Evolutionary conservation across 2,113 vertebrate species (phyloP).

Genomic region (Bos indicus): DNA sequence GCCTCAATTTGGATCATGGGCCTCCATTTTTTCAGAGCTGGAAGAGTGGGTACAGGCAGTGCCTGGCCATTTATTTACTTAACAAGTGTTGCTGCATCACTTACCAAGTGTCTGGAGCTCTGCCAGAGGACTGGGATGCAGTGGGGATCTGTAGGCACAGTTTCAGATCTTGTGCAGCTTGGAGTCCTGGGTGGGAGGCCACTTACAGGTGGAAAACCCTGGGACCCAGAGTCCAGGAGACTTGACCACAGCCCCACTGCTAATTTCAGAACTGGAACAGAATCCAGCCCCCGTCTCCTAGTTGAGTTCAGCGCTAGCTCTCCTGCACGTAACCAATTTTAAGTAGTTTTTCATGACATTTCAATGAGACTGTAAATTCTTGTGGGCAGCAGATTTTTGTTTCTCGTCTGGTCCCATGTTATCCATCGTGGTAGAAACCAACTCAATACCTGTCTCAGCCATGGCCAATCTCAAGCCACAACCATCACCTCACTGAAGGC

Average conservation of each 20-base stretch:
- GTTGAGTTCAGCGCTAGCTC: background rate
- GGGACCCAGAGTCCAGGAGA: background rate
- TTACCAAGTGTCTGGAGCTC: background rate
- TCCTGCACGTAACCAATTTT: accelerated
- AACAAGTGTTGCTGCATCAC: background rate
- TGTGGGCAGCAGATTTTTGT: background rate
- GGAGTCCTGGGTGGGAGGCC: background rate
- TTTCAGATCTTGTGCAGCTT: background rate
- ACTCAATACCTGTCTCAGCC: background rate
- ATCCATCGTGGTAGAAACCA: background rate
- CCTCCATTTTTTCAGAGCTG: background rate
- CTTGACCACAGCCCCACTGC: background rate
- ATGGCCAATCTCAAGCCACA: background rate
- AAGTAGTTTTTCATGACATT: background rate
- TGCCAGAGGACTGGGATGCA: background rate
- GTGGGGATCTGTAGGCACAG: background rate
- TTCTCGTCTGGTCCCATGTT: background rate
- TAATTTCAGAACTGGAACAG: background rate
- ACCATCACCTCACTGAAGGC: background rate
- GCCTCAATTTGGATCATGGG: background rate
- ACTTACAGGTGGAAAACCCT: background rate
- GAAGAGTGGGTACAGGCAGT: background rate
- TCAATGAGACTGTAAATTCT: background rate
- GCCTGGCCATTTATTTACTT: background rate
- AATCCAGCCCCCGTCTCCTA: background rate